Base-by-base conservation (phyloP, 2,113 vertebrate genomes). In the Furnarius figulus region DNA sequence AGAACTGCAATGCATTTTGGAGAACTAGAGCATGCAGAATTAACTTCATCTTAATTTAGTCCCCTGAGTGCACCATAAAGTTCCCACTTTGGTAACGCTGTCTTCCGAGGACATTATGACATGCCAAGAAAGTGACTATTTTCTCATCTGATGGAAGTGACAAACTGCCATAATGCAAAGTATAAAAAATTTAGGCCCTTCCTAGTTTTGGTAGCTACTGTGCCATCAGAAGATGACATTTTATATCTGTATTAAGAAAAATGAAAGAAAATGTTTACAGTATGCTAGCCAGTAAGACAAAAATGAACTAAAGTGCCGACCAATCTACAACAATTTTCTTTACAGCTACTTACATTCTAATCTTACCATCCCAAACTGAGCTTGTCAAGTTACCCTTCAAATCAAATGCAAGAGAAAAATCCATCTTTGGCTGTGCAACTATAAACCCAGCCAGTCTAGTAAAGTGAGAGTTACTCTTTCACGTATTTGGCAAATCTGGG, bases 401-500 rank as follows among this genome's bases (percentile, higher is more conserved):
- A 90, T 88, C 67, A 80, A 93, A 94, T 66, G 59, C 55, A 95
- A 80, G 33, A 77, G 74, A 75, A 93, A 94, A 94, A 91, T 85
- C 63, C 4, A 3, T 75, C 88, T 27, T 96, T 89, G 75, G 89
- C 82, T 91, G 39, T 39, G 78, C 49, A 87, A 86, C 77, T 91
- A 72, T 76, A 95, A 94, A 95, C 53, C 33, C 85, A 94, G 74
- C 22, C 75, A 83, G 62, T 16, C 55, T 76, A 83, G 81, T 76
- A 72, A 87, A 89, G 66, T 85, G 93, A 94, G 89, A 93, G 89
- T 89, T 95, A 96, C 87, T 96, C n/a, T 94, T 95, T 67, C 28
- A 62, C 2, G 8, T 91, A 83, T 83, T 79, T 96, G 93, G 92
- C 80, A 94, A 96, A 94, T 82, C 80, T 94, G 21, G 76, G 80